Percentiles rank a stretch among this genome's conserved stretches.
Evolutionary conservation across 2,888 invertebrate species (phyloP).

Genomic region (Temnothorax unifasciatus): DNA sequence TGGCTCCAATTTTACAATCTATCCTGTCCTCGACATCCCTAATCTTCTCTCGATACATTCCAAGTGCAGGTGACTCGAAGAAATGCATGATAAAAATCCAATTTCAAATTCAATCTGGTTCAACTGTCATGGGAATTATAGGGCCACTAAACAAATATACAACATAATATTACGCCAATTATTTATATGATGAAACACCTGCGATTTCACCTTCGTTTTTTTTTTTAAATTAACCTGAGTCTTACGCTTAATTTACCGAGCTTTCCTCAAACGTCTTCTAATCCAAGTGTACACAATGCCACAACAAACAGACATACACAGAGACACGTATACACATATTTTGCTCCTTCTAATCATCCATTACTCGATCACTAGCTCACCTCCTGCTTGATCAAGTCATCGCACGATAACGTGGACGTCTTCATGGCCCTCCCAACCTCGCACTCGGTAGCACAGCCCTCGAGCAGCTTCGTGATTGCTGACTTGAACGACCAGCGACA

Average conservation of each 20-base stretch:
- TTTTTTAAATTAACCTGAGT: neutral
- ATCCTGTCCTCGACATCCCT: neutral
- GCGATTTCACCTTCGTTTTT: neutral
- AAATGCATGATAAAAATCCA: neutral
- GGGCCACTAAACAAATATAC: neutral
- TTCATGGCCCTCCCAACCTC: slow-evolving; percentile 79
- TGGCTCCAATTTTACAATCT: slow-evolving; percentile 12
- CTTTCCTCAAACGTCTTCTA: slow-evolving; percentile 6
- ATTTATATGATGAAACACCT: neutral
- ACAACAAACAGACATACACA: slow-evolving; percentile 4
- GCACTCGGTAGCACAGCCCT: slow-evolving; percentile 63
- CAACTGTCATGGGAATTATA: neutral
- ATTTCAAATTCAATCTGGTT: neutral
- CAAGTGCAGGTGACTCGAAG: neutral
- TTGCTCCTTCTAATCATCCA: neutral
- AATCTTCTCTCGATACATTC: slow-evolving; percentile 13
- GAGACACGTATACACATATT: neutral
- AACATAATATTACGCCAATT: neutral
- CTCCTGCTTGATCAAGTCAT: slow-evolving; percentile 82
- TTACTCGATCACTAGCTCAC: slow-evolving; percentile 75
- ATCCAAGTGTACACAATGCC: slow-evolving; percentile 12
- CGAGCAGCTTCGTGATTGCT: slow-evolving; percentile 66
- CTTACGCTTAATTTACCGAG: slow-evolving; percentile 9
- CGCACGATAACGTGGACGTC: slow-evolving; percentile 80
- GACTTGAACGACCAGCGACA: slow-evolving; percentile 1